These are phyloP conservation scores for Microplitis mediator DNA, from an alignment of 1,140 invertebrate species.

Conservation along the genomic window DNA sequence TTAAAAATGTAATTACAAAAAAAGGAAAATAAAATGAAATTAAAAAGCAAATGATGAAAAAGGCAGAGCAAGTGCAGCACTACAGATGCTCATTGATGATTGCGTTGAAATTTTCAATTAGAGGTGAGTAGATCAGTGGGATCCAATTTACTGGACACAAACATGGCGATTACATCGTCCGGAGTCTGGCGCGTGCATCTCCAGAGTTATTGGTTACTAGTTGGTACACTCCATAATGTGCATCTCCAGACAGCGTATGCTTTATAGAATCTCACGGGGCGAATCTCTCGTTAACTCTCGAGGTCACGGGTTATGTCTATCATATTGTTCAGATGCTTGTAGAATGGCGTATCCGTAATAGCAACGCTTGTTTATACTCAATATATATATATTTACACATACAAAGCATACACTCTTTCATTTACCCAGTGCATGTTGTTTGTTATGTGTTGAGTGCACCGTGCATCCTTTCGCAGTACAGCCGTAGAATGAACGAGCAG, in stretches of 20 bases:
- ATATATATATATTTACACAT: neutral
- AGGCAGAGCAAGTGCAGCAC: neutral
- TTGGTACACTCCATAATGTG: too few relatives aligned
- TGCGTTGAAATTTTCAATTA: slow-evolving; percentile 5
- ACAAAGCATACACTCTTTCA: neutral
- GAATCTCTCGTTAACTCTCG: slow-evolving; percentile 45
- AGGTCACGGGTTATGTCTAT: slow-evolving; percentile 51
- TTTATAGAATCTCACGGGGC: slow-evolving; percentile 29
- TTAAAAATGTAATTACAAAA: too few relatives aligned
- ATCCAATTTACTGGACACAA: slow-evolving; percentile 52
- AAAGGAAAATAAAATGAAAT: too few relatives aligned
- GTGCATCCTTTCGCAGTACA: too few relatives aligned
- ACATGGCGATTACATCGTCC: slow-evolving; percentile 44
- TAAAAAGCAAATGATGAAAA: neutral
- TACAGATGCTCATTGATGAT: neutral
- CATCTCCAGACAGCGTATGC: neutral
- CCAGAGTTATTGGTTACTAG: slow-evolving; percentile 10
- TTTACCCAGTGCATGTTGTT: too few relatives aligned
- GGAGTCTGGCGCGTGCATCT: slow-evolving; percentile 22
- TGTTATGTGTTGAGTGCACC: too few relatives aligned
- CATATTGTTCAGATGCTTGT: slow-evolving; percentile 43
- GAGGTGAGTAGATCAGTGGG: slow-evolving; percentile 19
- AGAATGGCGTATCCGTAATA: slow-evolving; percentile 29
- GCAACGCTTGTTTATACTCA: slow-evolving; percentile 17
- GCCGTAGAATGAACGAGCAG: slow-evolving; percentile 15